A percentile compares a stretch with the other conserved stretches of the same genome.
These are phyloP conservation scores for Indicator indicator DNA, from an alignment of 2,113 vertebrate genomes.

Conservation along the genomic window DNA sequence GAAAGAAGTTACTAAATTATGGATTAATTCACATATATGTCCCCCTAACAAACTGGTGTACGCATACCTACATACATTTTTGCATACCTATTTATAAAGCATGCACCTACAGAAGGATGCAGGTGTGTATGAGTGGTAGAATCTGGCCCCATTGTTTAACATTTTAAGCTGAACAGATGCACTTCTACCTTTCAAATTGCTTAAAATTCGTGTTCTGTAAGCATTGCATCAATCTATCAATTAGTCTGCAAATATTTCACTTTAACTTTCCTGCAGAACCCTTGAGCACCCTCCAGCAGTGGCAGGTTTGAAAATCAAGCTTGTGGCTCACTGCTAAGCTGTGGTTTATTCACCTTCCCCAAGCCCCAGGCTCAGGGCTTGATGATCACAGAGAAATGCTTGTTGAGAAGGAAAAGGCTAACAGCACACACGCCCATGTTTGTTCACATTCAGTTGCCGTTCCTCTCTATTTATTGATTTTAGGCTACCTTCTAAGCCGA, in stretches of 20 bases:
- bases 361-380: neutral
- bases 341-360: neutral
- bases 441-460: neutral
- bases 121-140: neutral
- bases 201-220: neutral
- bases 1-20: neutral
- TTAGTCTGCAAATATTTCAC: neutral
- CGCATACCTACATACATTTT: neutral
- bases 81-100: neutral
- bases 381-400: neutral
- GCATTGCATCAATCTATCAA: neutral
- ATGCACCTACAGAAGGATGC: neutral
- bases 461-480: neutral
- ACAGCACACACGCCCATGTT: fast-evolving
- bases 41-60: neutral
- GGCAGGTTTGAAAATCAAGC: neutral
- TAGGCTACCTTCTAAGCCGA: neutral
- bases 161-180: neutral
- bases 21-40: neutral
- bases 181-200: neutral
- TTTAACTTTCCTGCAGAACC: neutral
- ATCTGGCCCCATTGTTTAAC: neutral
- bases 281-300: neutral
- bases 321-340: neutral
- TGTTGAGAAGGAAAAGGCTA: neutral